Base-by-base conservation (phyloP, 2,113 vertebrate species). In the Chlamydotis undulata region DNA sequence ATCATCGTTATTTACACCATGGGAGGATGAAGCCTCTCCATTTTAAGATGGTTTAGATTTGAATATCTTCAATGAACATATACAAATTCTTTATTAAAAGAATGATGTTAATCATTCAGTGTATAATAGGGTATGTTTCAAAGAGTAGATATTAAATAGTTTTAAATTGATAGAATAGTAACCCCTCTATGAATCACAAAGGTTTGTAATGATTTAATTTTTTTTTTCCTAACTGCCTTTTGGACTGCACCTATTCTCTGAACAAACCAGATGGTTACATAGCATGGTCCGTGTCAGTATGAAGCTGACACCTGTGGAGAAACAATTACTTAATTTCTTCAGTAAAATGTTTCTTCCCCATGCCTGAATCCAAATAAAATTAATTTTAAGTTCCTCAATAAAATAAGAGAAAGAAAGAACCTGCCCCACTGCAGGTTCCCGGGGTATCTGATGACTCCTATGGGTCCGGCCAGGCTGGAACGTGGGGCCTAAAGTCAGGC, bases 281-380 rank as follows among this genome's bases (percentile, higher is more conserved):
- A 49, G 69, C 0, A 0, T 14, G 64, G 31, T 10, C 21, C 3
- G 0, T 2, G 43, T 61, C 26, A n/a, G 59, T 49, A 0, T 2
- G 1, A 19, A 49, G 33, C 7, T n/a, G 64, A 39, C 11, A 14
- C 18, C 41, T 43, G 41, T 43, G 41, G 41, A 43, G 41, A 43
- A 43, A 35, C 9, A 56, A 12, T 24, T 31, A 2, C 22, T 65
- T 60, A 10, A 10, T 83, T 45, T 31, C 50, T 35, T 50, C 77
- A 33, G n/a, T 37, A 41, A 55, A 69, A 26, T 0, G 0, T 39
- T 76, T 83, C 15, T 79, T 80, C 21, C 33, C 24, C 9, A 1
- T 1, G 4, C 22, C 22, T 61, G 81, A 52, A 12, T 60, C 10
- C 22, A 49, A 80, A 23, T 7, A 5, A 4, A 76, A 31, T 74